Percentiles rank a stretch among this genome's conserved stretches.
phyloP scores from a whole-genome alignment of 2,797 vertebrate genomes.

The Tragelaphus oryx region DNA sequence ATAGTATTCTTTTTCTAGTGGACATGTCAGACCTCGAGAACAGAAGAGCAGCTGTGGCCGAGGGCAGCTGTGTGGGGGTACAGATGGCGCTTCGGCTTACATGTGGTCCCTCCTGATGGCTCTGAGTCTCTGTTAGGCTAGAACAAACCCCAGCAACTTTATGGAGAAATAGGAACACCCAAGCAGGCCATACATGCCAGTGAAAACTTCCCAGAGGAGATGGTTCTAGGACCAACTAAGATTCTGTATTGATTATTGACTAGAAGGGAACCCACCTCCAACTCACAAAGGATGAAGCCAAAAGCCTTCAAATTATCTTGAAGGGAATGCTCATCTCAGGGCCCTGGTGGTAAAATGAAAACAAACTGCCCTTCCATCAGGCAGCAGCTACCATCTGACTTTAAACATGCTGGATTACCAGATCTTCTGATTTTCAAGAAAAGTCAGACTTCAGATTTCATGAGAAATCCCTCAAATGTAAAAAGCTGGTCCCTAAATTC shows the following conservation, averaged over 20 bases:
- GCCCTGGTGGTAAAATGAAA: background rate
- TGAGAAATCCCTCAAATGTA: background rate
- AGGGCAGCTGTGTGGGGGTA: background rate
- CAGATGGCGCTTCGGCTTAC: background rate
- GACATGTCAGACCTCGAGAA: background rate
- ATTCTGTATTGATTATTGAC: background rate
- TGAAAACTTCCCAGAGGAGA: background rate
- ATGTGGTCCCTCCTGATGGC: background rate
- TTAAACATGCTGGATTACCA: background rate
- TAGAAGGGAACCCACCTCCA: background rate
- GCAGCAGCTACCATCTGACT: background rate
- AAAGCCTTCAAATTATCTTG: background rate
- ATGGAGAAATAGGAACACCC: background rate
- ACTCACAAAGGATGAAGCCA: background rate
- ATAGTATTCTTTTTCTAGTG: background rate
- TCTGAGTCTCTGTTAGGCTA: background rate
- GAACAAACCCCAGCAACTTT: background rate
- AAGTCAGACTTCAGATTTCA: background rate
- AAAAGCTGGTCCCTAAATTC: background rate
- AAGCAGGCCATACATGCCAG: background rate
- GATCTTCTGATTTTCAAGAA: background rate
- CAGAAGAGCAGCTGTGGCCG: background rate
- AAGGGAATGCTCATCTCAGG: background rate
- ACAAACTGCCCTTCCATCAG: background rate
- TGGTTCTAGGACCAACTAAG: background rate